Conservation (phyloP, 1,140 invertebrate genomes). For the Sitodiplosis mosellana region DNA sequence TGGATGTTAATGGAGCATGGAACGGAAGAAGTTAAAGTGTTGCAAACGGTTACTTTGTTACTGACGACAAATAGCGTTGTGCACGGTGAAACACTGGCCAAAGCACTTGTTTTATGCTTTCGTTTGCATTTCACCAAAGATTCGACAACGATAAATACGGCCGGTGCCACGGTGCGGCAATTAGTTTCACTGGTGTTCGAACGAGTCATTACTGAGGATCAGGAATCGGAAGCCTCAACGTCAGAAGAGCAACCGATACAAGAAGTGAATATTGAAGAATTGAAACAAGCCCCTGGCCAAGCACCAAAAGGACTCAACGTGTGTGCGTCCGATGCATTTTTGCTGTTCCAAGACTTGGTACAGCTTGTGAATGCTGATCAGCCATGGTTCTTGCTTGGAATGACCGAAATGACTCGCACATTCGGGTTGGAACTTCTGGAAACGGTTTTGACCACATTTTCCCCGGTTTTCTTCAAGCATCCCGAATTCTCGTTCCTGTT, state of each 20-base stretch:
- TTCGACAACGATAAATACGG: slow-evolving; percentile 93
- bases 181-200: slow-evolving; percentile 95
- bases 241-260: slow-evolving; percentile 11
- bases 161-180: slow-evolving; percentile 90
- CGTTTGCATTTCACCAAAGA: slow-evolving; percentile 69
- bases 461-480: slow-evolving; percentile 85
- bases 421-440: slow-evolving; percentile 92
- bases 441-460: slow-evolving; percentile 79
- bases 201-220: slow-evolving; percentile 54
- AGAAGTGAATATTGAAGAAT: slow-evolving; percentile 53
- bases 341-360: slow-evolving; percentile 94
- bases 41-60: slow-evolving; percentile 88
- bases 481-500: slow-evolving; percentile 85
- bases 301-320: slow-evolving; percentile 66
- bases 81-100: slow-evolving; percentile 80
- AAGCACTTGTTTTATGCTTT: slow-evolving; percentile 92
- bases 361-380: slow-evolving; percentile 92
- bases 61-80: slow-evolving; percentile 88
- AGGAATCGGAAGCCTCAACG: slow-evolving; percentile 13
- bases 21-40: slow-evolving; percentile 86
- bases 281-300: slow-evolving; percentile 55
- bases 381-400: slow-evolving; percentile 83
- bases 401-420: slow-evolving; percentile 92
- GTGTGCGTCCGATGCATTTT: slow-evolving; percentile 85
- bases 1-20: slow-evolving; percentile 85